Base-by-base conservation (phyloP, 1,140 invertebrate genomes). In the Trichonephila clavipes region DNA sequence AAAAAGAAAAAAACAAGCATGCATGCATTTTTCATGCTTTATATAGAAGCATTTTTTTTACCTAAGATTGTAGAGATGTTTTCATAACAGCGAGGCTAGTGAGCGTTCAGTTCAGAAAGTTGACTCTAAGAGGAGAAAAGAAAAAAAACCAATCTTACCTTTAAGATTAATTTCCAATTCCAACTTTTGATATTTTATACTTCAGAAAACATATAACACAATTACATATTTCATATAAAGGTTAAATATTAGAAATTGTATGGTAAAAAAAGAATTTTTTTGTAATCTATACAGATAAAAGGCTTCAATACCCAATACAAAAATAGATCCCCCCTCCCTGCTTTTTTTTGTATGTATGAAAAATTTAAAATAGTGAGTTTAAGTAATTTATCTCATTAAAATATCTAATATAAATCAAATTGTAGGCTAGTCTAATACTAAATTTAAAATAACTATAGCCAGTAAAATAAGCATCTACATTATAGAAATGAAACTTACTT, bases 41-140 rank as follows among this genome's bases (percentile, higher is more conserved):
- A 10, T 24, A 69, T 12, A 69, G 24, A 24, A 4, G 0, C 16
- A 7, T 34, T 12, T 40, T 6, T 77, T 16, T 77, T 77, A 77
- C 72, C 34, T 77, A 40, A 77, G 72, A 19, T 1, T 6, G 72
- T 19, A 77, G 24, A 7, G 72, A 21, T 10, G 21, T 3, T 59
- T 87, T 87, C 85, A 64, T 40, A 18, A 19, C 85, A 87, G 85
- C 12, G 5, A 19, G 5, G n/a, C 2, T 34, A 14, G n/a, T n/a
- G 5, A 40, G 21, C n/a, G 18, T 87, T 6, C 59, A 64, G 51
- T 64, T 87, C 59, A 59, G 59, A 28, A n/a, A 19, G 19, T 87
- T 87, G 18, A 24, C 14, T 64, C 85, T 87, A 87, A 62, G 85
- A 87, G 61, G 18, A 87, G 85, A 87, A 87, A 87, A 87, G 24